Conservation (phyloP, 2,113 vertebrate genomes). For the Cochlearius cochlearius region DNA sequence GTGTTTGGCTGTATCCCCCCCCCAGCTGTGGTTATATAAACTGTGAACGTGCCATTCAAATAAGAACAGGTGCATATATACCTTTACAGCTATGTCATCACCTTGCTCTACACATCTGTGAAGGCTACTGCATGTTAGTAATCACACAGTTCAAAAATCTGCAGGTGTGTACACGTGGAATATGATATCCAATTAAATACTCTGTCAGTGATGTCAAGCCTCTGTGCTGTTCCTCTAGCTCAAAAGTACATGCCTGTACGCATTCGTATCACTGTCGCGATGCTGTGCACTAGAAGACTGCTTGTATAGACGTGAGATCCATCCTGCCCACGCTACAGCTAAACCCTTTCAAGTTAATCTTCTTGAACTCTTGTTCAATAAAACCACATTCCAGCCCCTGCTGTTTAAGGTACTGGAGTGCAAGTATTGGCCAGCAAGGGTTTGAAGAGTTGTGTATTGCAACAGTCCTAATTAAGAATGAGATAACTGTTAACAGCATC, state of each 20-base stretch:
- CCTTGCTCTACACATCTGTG: not conserved
- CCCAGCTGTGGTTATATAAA: not conserved
- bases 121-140: not conserved
- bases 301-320: not conserved
- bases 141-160: not conserved
- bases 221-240: not conserved
- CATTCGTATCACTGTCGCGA: not conserved
- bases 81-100: not conserved
- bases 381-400: not conserved
- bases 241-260: not conserved
- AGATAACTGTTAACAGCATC: not conserved
- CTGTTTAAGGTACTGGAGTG: not conserved
- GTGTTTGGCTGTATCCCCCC: not conserved
- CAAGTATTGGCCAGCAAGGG: not conserved
- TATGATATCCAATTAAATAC: not conserved
- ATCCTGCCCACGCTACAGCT: not conserved
- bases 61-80: not conserved
- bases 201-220: not conserved
- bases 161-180: not conserved
- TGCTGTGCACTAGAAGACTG: not conserved
- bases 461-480: not conserved
- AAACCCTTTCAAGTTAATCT: not conserved
- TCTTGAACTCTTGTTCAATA: not conserved
- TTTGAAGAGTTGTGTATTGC: not conserved
- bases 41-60: not conserved